Evolutionary conservation across 2,113 vertebrate genomes (phyloP).

Genomic region (Brienomyrus longianalis): DNA sequence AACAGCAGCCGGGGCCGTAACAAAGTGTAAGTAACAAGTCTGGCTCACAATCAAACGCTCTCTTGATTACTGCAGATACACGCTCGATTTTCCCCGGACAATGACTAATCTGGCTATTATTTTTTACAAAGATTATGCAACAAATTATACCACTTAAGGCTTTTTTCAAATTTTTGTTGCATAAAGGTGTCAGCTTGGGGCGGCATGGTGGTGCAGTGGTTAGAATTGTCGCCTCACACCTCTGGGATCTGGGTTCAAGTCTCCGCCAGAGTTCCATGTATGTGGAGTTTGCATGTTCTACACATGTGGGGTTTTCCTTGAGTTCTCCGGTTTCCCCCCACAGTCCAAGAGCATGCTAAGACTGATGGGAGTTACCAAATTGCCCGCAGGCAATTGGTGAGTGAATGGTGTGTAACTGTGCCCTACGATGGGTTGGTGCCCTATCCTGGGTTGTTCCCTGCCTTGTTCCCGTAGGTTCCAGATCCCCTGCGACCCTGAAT

Average conservation of each 20-base stretch:
- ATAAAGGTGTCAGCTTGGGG: neutral
- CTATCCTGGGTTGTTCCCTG: neutral
- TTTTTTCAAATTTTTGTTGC: neutral
- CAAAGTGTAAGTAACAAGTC: slow-evolving; percentile 9
- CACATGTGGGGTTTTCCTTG: neutral
- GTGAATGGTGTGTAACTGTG: neutral
- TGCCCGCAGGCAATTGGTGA: neutral
- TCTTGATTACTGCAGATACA: neutral
- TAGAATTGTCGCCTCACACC: neutral
- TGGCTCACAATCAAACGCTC: slow-evolving; percentile 13
- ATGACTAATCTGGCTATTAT: slow-evolving; percentile 1
- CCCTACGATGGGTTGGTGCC: neutral
- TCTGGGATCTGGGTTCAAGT: neutral
- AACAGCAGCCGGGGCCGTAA: neutral
- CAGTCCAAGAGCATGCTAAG: neutral
- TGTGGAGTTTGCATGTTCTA: neutral
- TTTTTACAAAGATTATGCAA: neutral
- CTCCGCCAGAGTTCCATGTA: neutral
- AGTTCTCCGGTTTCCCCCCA: neutral
- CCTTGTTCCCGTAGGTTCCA: neutral
- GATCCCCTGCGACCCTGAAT: neutral
- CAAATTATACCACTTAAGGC: neutral
- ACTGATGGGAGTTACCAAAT: neutral
- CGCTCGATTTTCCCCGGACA: slow-evolving; percentile 8
- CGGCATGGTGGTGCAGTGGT: neutral